Evolutionary conservation across 2,888 invertebrate genomes (phyloP), one percentile per base, ranked within the genome.

Genomic region (Leistus spinibarbis): DNA sequence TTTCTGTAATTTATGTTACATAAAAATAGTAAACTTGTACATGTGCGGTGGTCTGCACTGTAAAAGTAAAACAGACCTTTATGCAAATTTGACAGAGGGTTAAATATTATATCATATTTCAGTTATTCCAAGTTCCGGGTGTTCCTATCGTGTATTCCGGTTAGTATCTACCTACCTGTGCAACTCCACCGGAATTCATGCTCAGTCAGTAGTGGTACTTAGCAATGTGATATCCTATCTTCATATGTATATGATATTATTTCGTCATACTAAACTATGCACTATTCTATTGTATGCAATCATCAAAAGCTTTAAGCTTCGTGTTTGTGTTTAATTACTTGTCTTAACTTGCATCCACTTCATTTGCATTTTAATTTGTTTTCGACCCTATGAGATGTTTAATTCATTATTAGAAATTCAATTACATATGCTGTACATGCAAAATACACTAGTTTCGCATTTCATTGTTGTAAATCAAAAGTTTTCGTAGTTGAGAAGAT

Each of bases 281-380:
- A 60, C 19, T 13, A 10, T 40, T 40, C 40, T 64, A n/a, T 64
- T 23, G 24, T 64, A 17, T 64, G 64, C 64, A 16, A 64, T 64
- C 7, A 64, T 64, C 64, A 24, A 13, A 64, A 22, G 23, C 64
- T 23, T 16, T 64, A 23, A 23, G 10, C 24, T 20, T 24, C 16
- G 27, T 64, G 27, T 64, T 64, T 22, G 64, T 64, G 13, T 24
- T 20, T 64, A 64, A 64, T 64, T 64, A 64, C 22, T 20, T 64
- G 64, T 64, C 64, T 64, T 23, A 17, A 64, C 64, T 23, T 64
- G 64, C 24, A 64, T 64, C 24, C n/a, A 64, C 24, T 64, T 64
- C 22, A 64, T 64, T 64, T 64, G 24, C 64, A 64, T 64, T 64
- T 64, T 64, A 64, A 64, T 64, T 64, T 64, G 64, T 4, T 64